Conservation (phyloP, 2,888 invertebrate species). For the Drosophila cognata region DNA sequence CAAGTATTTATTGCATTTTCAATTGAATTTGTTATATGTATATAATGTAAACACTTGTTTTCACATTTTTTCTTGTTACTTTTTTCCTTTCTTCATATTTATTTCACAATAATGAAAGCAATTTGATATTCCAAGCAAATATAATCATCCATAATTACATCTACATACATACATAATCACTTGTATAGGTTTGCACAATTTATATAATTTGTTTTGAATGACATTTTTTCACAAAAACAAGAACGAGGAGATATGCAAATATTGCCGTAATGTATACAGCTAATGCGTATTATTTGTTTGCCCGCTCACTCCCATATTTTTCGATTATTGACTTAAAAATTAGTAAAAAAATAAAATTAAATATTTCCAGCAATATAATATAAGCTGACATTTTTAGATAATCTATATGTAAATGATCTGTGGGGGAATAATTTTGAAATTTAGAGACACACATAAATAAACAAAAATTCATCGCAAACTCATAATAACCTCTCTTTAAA, state of each 20-base stretch:
- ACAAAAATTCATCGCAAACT: not conserved
- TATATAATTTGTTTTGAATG: constrained; percentile 64
- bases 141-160: constrained; percentile 1
- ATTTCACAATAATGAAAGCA: constrained; percentile 60
- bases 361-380: not conserved
- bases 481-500: not conserved
- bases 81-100: constrained; percentile 6
- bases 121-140: constrained; percentile 61
- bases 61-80: constrained; percentile 27
- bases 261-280: not conserved
- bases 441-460: not conserved
- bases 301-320: not conserved
- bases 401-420: not conserved
- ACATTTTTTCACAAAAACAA: constrained; percentile 33
- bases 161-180: constrained; percentile 16
- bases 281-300: not conserved
- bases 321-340: not conserved
- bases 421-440: not conserved
- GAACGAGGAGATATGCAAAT: not conserved
- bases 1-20: constrained; percentile 38
- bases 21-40: constrained; percentile 33
- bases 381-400: not conserved
- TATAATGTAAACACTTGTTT: constrained; percentile 71
- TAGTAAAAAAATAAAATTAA: not conserved
- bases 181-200: constrained; percentile 39